These are phyloP conservation scores for Berghia stephanieae DNA, from an alignment of 1,140 invertebrate species.

Conservation along the genomic window DNA sequence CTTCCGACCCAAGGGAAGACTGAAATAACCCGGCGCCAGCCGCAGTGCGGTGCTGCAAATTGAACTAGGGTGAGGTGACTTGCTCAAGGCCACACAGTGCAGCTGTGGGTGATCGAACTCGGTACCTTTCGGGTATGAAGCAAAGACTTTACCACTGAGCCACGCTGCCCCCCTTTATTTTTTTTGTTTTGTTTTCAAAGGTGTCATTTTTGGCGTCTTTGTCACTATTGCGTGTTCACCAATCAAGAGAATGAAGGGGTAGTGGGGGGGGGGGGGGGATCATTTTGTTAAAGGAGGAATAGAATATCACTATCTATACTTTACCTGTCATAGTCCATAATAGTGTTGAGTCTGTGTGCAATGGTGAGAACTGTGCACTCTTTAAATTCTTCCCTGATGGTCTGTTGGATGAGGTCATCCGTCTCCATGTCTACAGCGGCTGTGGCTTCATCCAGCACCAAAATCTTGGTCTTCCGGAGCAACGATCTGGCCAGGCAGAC, in stretches of 20 bases:
- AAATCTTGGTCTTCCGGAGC: constrained; percentile 73
- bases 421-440: no score
- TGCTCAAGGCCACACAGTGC: no score
- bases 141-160: no score
- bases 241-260: background rate
- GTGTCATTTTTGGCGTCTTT: background rate
- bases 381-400: constrained; percentile 56
- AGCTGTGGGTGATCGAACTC: no score
- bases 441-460: constrained; percentile 74
- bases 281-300: no score
- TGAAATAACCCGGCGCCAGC: no score
- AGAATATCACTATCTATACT: background rate
- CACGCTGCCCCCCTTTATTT: no score
- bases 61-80: no score
- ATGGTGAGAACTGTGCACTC: constrained; percentile 65
- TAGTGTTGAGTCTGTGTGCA: constrained; percentile 65
- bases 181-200: background rate
- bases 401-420: constrained; percentile 64
- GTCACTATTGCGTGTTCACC: background rate
- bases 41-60: no score
- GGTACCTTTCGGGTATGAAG: no score
- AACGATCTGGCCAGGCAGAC: constrained; percentile 69
- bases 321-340: constrained; percentile 61
- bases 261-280: no score
- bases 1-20: no score